These are phyloP conservation scores for Diploscapter pachys DNA, from an alignment of 1,140 invertebrate genomes.

Conservation along the genomic window DNA sequence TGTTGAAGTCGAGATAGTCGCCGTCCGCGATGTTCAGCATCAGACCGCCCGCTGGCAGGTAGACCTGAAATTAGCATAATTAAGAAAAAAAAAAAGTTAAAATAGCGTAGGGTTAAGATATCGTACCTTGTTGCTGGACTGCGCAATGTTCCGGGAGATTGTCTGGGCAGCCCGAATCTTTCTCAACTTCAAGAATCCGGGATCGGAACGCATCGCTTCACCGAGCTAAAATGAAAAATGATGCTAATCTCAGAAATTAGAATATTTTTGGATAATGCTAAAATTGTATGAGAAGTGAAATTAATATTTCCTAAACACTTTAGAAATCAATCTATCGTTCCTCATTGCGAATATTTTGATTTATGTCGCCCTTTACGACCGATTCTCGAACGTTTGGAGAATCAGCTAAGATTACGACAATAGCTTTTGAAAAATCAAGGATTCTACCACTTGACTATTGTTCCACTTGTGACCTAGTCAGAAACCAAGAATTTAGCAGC, in stretches of 20 bases:
- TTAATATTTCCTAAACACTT: not conserved
- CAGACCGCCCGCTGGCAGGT: constrained; percentile 81
- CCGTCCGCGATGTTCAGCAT: constrained; percentile 96
- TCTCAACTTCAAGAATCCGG: constrained; percentile 92
- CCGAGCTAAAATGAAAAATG: constrained; percentile 72
- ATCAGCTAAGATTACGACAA: constrained; percentile 22
- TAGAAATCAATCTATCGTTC: constrained; percentile 1
- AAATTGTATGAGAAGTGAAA: not conserved
- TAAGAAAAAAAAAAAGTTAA: not conserved
- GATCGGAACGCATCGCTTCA: constrained; percentile 86
- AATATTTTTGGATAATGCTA: not conserved
- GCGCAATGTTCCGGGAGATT: constrained; percentile 90
- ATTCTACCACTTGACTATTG: not conserved
- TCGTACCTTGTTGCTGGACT: constrained; percentile 78
- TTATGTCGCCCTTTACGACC: constrained; percentile 23
- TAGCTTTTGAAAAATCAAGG: not conserved
- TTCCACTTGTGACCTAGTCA: not conserved
- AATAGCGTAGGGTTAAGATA: not conserved
- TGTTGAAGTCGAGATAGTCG: constrained; percentile 72
- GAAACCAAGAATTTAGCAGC: not conserved
- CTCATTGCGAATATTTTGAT: not conserved
- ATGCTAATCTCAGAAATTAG: not conserved
- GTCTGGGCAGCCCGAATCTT: constrained; percentile 95
- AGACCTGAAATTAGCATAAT: constrained; percentile 65
- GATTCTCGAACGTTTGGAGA: not conserved